A percentile compares a stretch with the other conserved stretches of the same genome.
These are phyloP conservation scores for Ischnus inquisitorius DNA, from an alignment of 2,888 invertebrate species.

Conservation along the genomic window DNA sequence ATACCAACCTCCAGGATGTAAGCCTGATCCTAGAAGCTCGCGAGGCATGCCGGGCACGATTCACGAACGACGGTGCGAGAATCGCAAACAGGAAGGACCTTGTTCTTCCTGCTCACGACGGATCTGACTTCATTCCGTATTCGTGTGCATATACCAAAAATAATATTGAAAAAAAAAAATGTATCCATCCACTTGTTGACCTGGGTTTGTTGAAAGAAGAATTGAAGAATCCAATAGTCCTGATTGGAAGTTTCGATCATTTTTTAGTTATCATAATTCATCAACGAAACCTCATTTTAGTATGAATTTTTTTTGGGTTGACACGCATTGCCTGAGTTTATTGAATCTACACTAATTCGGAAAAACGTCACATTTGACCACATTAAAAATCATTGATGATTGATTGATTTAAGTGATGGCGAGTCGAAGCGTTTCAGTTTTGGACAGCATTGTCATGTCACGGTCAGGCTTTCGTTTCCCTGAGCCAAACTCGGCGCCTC, in stretches of 20 bases:
- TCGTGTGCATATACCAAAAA: not conserved
- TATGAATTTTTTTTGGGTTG: not conserved
- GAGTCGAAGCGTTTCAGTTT: not conserved
- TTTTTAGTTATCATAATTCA: not conserved
- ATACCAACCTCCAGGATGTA: conserved; percentile 74
- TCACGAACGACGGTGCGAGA: conserved; percentile 68
- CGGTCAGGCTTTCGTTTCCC: not conserved
- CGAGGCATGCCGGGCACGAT: conserved; percentile 81
- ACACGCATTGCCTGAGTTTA: not conserved
- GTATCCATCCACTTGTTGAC: not conserved
- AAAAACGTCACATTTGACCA: not conserved
- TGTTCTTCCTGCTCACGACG: no score
- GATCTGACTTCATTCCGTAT: not conserved
- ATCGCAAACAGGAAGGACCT: conserved; percentile 42
- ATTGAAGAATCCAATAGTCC: not conserved
- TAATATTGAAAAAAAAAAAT: not conserved
- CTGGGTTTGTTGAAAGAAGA: not conserved
- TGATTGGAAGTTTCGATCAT: not conserved
- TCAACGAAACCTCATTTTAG: not conserved
- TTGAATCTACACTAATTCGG: not conserved
- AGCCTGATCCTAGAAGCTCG: conserved; percentile 82
- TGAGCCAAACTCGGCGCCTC: conserved; percentile 38
- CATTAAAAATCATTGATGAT: not conserved
- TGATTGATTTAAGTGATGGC: not conserved
- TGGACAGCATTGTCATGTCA: not conserved